A percentile compares a stretch with the other conserved stretches of the same genome.
These are phyloP conservation scores for Thereuonema tuberculata DNA, from an alignment of 1,140 invertebrate species.

Conservation along the genomic window DNA sequence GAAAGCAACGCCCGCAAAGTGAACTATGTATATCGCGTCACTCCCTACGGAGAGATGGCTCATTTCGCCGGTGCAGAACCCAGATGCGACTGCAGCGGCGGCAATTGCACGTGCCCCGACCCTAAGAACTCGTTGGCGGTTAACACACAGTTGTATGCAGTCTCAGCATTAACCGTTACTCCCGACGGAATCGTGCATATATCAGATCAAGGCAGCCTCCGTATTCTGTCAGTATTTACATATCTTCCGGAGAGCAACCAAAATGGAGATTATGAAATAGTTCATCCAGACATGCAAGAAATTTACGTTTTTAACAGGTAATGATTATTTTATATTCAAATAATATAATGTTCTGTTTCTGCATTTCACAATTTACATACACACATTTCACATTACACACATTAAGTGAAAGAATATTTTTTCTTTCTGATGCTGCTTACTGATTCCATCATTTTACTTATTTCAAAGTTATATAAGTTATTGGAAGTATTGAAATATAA, in stretches of 20 bases:
- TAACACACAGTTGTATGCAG: conserved; percentile 76
- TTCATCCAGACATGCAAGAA: conserved; percentile 80
- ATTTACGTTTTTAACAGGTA: conserved; percentile 83
- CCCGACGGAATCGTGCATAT: conserved; percentile 87
- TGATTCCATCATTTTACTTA: no score
- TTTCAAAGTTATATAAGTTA: no score
- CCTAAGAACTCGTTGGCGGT: conserved; percentile 61
- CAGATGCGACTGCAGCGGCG: conserved; percentile 34
- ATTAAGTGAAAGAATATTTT: no score
- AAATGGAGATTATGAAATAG: conserved; percentile 78
- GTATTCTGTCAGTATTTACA: conserved; percentile 76
- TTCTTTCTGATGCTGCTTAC: no score
- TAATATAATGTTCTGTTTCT: no score
- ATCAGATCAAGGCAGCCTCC: conserved; percentile 76
- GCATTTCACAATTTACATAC: no score
- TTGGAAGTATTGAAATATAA: no score
- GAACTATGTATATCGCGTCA: conserved; percentile 61
- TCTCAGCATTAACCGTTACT: conserved; percentile 81
- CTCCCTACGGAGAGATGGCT: conserved; percentile 33
- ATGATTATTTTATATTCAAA: no score
- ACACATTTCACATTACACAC: no score
- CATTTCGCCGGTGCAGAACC: conserved; percentile 36
- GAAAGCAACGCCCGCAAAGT: conserved; percentile 79
- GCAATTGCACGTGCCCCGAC: conserved; percentile 31
- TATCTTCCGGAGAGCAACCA: conserved; percentile 77